These are phyloP conservation scores for Pagetopsis macropterus DNA, from an alignment of 2,797 vertebrate genomes.

Conservation along the genomic window DNA sequence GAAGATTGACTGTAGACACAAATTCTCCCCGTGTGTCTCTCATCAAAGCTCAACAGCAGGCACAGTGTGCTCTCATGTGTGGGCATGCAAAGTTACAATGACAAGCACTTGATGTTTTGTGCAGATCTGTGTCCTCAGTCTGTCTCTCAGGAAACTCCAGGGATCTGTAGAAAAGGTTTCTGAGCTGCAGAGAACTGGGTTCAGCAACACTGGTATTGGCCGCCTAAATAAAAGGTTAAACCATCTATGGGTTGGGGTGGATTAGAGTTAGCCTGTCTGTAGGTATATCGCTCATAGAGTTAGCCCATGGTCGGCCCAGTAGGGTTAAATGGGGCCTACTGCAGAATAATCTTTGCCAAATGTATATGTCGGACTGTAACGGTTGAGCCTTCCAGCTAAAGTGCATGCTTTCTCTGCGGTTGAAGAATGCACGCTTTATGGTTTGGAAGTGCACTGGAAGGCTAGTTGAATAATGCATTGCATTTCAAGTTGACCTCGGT, in stretches of 20 bases:
- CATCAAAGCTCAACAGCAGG: constrained; percentile 34
- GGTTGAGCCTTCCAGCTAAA: constrained; percentile 55
- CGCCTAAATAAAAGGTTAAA: constrained; percentile 61
- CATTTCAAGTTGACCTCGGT: constrained; percentile 59
- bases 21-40: constrained; percentile 26
- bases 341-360: constrained; percentile 55
- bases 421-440: constrained; percentile 63
- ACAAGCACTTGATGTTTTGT: constrained; percentile 32
- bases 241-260: constrained; percentile 51
- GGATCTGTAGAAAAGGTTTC: constrained; percentile 78
- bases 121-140: constrained; percentile 61
- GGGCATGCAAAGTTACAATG: constrained; percentile 20
- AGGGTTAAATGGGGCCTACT: constrained; percentile 56
- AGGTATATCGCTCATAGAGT: constrained; percentile 56
- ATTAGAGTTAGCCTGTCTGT: constrained; percentile 65
- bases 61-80: constrained; percentile 30
- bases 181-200: constrained; percentile 84
- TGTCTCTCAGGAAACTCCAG: constrained; percentile 78
- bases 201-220: constrained; percentile 79
- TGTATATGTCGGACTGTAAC: constrained; percentile 40
- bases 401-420: constrained; percentile 63
- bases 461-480: constrained; percentile 69
- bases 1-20: constrained; percentile 28
- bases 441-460: constrained; percentile 64
- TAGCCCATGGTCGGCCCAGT: constrained; percentile 41